phyloP scores from a whole-genome alignment of 2,113 vertebrate species.

The Amazona guildingii region DNA sequence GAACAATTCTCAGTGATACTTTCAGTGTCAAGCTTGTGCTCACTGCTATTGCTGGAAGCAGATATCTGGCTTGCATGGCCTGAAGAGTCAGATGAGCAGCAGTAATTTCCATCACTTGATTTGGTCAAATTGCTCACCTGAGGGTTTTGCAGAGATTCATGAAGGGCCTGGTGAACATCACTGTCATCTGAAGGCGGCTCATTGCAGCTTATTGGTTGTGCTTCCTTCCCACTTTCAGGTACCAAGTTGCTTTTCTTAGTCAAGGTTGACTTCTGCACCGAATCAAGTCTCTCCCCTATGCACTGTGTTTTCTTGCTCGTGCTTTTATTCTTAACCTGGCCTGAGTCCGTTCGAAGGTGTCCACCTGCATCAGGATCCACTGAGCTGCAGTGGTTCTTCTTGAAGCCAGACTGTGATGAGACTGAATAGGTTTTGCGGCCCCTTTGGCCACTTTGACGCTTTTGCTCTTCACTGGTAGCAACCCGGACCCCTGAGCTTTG shows the following conservation, averaged over 20 bases:
- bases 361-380: background rate
- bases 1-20: background rate
- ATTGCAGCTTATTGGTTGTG: background rate
- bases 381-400: conserved; percentile 28
- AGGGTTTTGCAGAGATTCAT: conserved; percentile 16
- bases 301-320: background rate
- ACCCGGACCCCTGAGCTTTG: conserved; percentile 74
- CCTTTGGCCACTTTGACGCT: background rate
- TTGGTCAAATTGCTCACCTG: background rate
- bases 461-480: conserved; percentile 66
- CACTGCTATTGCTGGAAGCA: conserved; percentile 7
- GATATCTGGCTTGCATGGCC: background rate
- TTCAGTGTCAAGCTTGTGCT: background rate
- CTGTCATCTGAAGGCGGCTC: background rate
- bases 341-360: background rate
- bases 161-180: background rate
- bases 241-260: conserved; percentile 13
- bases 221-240: conserved; percentile 24
- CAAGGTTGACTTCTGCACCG: conserved; percentile 21
- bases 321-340: conserved; percentile 47
- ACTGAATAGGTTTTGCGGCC: conserved; percentile 18
- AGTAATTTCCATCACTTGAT: background rate
- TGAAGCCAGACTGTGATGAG: conserved; percentile 30
- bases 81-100: conserved; percentile 3
- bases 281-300: conserved; percentile 7